Evolutionary conservation across 2,888 invertebrate genomes (phyloP).

Genomic region (Troides aeacus): DNA sequence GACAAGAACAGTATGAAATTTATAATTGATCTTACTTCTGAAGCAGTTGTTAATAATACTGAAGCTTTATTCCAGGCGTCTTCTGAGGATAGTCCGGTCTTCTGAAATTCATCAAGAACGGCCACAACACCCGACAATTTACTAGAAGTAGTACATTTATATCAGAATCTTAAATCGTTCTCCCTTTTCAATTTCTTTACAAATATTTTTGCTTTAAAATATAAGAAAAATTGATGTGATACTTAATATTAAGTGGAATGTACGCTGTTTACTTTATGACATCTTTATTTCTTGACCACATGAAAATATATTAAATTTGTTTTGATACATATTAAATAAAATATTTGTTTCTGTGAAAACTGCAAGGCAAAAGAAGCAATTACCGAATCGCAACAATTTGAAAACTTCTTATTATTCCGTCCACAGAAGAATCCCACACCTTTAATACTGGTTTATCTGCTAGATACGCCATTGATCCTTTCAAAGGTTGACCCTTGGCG

Average conservation of each 20-base stretch:
- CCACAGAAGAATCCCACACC: slow-evolving; percentile 67
- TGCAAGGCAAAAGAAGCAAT: slow-evolving; percentile 24
- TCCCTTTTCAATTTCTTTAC: too few species aligned
- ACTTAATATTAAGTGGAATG: too few species aligned
- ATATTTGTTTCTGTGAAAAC: too few species aligned
- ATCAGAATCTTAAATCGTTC: too few species aligned
- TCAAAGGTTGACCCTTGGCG: slow-evolving; percentile 77
- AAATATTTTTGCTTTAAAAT: too few species aligned
- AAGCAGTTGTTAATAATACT: slow-evolving; percentile 88
- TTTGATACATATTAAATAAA: too few species aligned
- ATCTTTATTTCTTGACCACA: too few species aligned
- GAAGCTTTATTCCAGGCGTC: slow-evolving; percentile 93
- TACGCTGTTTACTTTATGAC: too few species aligned
- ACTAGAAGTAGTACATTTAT: slow-evolving; percentile 57
- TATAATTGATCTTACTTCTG: slow-evolving; percentile 81
- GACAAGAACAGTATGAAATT: too few species aligned
- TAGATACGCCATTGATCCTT: slow-evolving; percentile 81
- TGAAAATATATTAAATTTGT: too few species aligned
- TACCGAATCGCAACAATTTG: slow-evolving; percentile 82
- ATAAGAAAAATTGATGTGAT: too few species aligned
- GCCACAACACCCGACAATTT: slow-evolving; percentile 84
- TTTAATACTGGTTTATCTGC: slow-evolving; percentile 40
- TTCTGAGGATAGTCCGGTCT: slow-evolving; percentile 83
- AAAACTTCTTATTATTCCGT: slow-evolving; percentile 79
- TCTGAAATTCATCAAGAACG: slow-evolving; percentile 83